A percentile compares a stretch with the other conserved stretches of the same genome.
Evolutionary conservation across 2,113 vertebrate genomes (phyloP).

Genomic region (chimpanzee (Pan troglodytes)): NHGRI_mPanTro3-v2.1_pri NC_072417.2:82549001-82549500

Average conservation of each 20-base stretch:
- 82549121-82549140: not conserved
- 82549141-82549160: not conserved
- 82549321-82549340: not conserved
- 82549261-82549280: not conserved
- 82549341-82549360: not conserved
- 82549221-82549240: not conserved
- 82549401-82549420: not conserved
- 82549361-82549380: not conserved
- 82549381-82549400: not conserved
- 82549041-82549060: not conserved
- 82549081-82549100: not conserved
- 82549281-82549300: not conserved
- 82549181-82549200: not conserved
- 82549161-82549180: too few relatives aligned
- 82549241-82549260: not conserved
- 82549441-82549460: too few relatives aligned
- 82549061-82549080: not conserved
- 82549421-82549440: not conserved
- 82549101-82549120: not conserved
- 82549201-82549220: not conserved
- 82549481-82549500: too few relatives aligned
- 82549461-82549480: too few relatives aligned
- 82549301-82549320: accelerated
- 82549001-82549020: not conserved
- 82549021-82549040: not conserved